Evolutionary conservation across 2,113 vertebrate genomes (phyloP), one percentile per base, ranked within the genome.

Genomic region (Lagopus muta): DNA sequence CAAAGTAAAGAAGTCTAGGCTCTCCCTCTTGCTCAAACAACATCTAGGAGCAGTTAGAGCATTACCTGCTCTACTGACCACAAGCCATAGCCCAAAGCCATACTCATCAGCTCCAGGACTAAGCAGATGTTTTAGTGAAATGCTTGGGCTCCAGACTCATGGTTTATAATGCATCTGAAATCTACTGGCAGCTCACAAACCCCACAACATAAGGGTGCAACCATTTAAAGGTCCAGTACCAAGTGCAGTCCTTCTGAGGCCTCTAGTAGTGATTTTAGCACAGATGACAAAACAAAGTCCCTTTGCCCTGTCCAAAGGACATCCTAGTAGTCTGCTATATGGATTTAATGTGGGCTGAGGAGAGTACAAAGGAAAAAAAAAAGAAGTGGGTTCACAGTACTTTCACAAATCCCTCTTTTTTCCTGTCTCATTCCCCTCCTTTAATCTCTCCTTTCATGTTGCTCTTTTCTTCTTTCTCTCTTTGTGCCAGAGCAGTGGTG

Each of bases 401-500:
- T 86, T 86, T 45, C 87, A 88, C 65, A 94, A 94, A 92, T 95
- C 81, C 72, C 86, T 25, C 67, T 47, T 52, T 83, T 72, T 80
- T 3, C 85, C 52, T 50, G 19, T 86, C 82, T 88, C 48, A 79
- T 94, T 94, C 52, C 50, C 12, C 38, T 88, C 58, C 91, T 93
- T 84, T 94, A 75, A 93, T 95, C 86, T 90, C 42, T 75, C 74
- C 88, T 95, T 95, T 95, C 79, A 95, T 89, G 88, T 92, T 94
- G 61, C 83, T 55, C 58, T 72, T n/a, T 93, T 85, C 72, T 71
- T 72, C 71, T 91, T 76, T 71, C 61, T 60, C 60, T 42, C 89
- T 85, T 57, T 34, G 1, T 47, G 71, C 64, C 74, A 38, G 6
- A 84, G 83, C 45, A 79, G 32, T 50, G 58, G 55, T 88, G 50